Base-by-base conservation (phyloP, 2,113 vertebrate species). In the Epinephelus cyanopodus region DNA sequence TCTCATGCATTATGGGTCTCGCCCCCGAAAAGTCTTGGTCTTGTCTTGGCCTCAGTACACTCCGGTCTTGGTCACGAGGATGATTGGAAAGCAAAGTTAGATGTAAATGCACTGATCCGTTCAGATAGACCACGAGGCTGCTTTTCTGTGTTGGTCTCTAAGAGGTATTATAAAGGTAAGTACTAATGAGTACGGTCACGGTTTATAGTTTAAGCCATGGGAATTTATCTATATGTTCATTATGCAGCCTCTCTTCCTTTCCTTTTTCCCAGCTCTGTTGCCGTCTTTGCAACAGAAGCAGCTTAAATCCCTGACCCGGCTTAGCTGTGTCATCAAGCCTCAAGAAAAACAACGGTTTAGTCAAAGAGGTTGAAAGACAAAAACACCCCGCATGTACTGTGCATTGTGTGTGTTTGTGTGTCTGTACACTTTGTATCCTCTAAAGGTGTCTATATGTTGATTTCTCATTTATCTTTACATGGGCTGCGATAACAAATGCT, bases 391-490 rank as follows among this genome's bases (percentile, higher is more conserved):
- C 45, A 21, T 66, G 25, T 13, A 33, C 39, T 25, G 14, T 64
- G n/a, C 17, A 47, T 56, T 37, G 15, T 25, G 25, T 45, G 42
- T 52, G 53, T 65, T 23, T 29, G 52, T 75, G 33, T 75, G 33
- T 76, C n/a, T 58, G 25, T 15, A 5, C 21, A 25, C 6, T 17
- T n/a, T 67, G 56, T 70, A 73, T 45, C 25, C 63, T 68, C 47
- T 37, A 68, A 66, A 42, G 8, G n/a, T 47, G 37, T 60, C 52
- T 37, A 19, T 64, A 42, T 74, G 33, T 77, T n/a, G 37, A 71
- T 88, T 77, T 90, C 19, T 57, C 45, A 74, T 84, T 11, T 21
- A 11, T 73, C 78, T 63, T 29, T n/a, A 53, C 17, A 70, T n/a
- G 13, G 25, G 23, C 45, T 21, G 3, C 18, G 45, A 45, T 72